A percentile compares a stretch with the other conserved stretches of the same genome.
These are phyloP conservation scores for Drosophila mauritiana DNA, from an alignment of 1,140 invertebrate species.

Conservation along the genomic window DNA sequence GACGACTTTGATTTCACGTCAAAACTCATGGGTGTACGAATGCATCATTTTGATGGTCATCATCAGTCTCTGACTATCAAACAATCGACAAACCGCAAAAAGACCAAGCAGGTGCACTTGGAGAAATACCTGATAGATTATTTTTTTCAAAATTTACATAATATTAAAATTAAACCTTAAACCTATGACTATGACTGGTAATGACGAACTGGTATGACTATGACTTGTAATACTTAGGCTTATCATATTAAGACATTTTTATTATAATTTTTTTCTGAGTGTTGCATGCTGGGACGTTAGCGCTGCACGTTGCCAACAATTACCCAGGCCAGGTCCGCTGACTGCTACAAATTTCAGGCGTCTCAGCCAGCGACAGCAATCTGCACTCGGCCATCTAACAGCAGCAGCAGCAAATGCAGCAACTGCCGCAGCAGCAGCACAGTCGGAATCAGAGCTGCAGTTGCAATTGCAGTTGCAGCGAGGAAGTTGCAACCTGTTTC, in stretches of 20 bases:
- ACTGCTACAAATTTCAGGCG: constrained; percentile 82
- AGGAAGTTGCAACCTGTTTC: constrained; percentile 79
- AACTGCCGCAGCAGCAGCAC: constrained; percentile 1
- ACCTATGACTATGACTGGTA: too few species aligned
- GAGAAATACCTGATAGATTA: background rate
- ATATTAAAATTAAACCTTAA: too few species aligned
- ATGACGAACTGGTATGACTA: too few species aligned
- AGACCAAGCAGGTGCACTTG: constrained; percentile 26
- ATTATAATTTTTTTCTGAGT: constrained; percentile 1
- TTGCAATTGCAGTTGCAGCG: constrained; percentile 31
- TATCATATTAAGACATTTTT: too few species aligned
- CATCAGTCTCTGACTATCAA: constrained; percentile 83
- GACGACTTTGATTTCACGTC: constrained; percentile 79
- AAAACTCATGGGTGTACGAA: constrained; percentile 84
- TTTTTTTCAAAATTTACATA: too few species aligned
- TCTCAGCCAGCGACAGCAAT: constrained; percentile 67
- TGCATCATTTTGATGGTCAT: constrained; percentile 84
- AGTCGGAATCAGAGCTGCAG: constrained; percentile 33
- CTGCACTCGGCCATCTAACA: constrained; percentile 71
- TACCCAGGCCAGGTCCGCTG: constrained; percentile 56
- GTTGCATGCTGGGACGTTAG: constrained; percentile 52
- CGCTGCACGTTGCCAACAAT: constrained; percentile 68
- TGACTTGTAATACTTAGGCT: too few species aligned
- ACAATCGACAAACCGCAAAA: constrained; percentile 60
- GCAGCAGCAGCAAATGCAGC: constrained; percentile 42